Evolutionary conservation across 2,888 invertebrate genomes (phyloP).

Genomic region (Chaetogeoica ovagalla): DNA sequence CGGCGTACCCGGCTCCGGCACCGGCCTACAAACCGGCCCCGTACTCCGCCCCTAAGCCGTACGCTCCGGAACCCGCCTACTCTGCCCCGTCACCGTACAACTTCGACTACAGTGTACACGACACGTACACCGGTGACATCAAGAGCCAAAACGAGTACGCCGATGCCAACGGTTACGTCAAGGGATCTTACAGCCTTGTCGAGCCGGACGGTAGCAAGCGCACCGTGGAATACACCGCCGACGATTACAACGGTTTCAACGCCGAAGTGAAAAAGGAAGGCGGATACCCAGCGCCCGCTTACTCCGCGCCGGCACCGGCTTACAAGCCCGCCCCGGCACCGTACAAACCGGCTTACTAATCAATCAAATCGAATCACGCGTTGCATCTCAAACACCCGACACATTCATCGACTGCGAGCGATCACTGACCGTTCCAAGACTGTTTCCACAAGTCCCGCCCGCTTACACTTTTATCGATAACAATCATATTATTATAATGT

Average conservation of each 20-base stretch:
- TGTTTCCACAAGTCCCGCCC: slow-evolving; percentile 1
- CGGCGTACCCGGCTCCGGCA: slow-evolving; percentile 55
- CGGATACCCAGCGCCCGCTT: slow-evolving; percentile 56
- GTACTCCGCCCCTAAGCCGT: slow-evolving; percentile 59
- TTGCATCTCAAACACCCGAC: slow-evolving; percentile 10
- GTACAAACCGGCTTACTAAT: slow-evolving; percentile 54
- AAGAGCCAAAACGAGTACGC: slow-evolving; percentile 53
- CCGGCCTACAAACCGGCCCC: slow-evolving; percentile 48
- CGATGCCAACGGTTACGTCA: slow-evolving; percentile 58
- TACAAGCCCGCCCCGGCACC: slow-evolving; percentile 55
- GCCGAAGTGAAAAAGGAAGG: slow-evolving; percentile 50
- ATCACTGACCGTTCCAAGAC: slow-evolving; percentile 9
- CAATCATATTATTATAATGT: no score
- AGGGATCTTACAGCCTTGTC: slow-evolving; percentile 53
- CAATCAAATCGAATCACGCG: background rate
- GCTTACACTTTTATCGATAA: no score
- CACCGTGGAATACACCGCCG: slow-evolving; percentile 54
- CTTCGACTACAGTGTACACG: slow-evolving; percentile 54
- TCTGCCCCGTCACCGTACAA: slow-evolving; percentile 48
- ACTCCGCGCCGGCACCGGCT: slow-evolving; percentile 54
- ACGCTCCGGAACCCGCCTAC: slow-evolving; percentile 60
- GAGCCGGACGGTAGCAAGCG: slow-evolving; percentile 53
- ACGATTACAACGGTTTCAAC: slow-evolving; percentile 53
- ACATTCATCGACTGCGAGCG: background rate
- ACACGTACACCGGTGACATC: slow-evolving; percentile 54